Evolutionary conservation across 1,140 invertebrate genomes (phyloP).

Genomic region (Rhynchophorus ferrugineus): DNA sequence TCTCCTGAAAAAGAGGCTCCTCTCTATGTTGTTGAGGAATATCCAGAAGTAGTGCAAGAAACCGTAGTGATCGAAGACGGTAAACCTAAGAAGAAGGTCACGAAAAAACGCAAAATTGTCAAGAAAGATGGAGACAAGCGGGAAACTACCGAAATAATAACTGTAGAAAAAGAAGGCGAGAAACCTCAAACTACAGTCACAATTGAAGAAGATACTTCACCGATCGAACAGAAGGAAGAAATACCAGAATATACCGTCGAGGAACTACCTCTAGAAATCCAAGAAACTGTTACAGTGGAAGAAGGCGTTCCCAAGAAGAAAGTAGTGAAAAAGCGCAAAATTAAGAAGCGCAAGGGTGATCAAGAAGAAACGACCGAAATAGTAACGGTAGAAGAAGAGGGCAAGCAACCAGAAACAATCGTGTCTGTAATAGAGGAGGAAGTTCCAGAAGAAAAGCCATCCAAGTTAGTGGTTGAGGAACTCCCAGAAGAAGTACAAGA

Average conservation of each 20-base stretch:
- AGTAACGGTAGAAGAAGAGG: conserved; percentile 30
- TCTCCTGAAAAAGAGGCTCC: conserved; percentile 13
- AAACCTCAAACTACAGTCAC: conserved; percentile 27
- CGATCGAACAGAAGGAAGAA: conserved; percentile 8
- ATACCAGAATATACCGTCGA: conserved; percentile 14
- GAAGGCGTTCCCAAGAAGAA: conserved; percentile 16
- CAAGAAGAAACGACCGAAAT: conserved; percentile 30
- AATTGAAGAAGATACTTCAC: conserved; percentile 11
- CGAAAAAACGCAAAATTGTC: conserved; percentile 29
- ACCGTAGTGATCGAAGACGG: conserved; percentile 28
- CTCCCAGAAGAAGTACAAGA: conserved; percentile 27
- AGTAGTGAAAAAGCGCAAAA: conserved; percentile 28
- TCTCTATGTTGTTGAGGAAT: conserved; percentile 8
- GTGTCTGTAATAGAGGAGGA: conserved; percentile 25
- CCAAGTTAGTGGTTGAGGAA: conserved; percentile 11
- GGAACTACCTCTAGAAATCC: conserved; percentile 21
- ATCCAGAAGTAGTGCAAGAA: conserved; percentile 24
- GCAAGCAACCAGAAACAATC: conserved; percentile 28
- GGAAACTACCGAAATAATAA: conserved; percentile 33
- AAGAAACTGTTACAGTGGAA: conserved; percentile 8
- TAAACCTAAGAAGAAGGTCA: conserved; percentile 25
- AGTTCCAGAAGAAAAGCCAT: conserved; percentile 17
- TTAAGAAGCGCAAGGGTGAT: conserved; percentile 25
- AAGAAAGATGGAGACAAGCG: conserved; percentile 30
- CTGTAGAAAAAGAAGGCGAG: conserved; percentile 34